Evolutionary conservation across 2,113 vertebrate species (phyloP), one percentile per base, ranked within the genome.

Genomic region (Phainopepla nitens): DNA sequence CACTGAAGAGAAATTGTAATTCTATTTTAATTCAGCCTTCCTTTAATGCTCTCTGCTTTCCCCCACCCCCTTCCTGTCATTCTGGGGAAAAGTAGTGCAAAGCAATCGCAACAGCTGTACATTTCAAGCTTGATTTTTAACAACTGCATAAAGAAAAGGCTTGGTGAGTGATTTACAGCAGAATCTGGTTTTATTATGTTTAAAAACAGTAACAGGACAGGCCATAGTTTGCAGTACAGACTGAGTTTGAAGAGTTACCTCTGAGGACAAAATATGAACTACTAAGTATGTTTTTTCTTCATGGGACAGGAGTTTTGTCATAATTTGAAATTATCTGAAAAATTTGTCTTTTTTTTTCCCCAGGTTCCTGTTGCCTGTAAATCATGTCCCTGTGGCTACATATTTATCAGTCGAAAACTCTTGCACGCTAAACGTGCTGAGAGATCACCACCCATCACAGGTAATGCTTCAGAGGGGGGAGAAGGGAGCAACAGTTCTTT

Each of bases 311-410:
- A 93, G 24, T 76, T 90, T 73, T 71, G 13, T 68, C 41, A 11
- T 57, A 27, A 61, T 53, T 53, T 56, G 57, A 76, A 83, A 60
- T 58, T 1, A 45, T 31, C 66, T 80, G 77, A 95, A 91, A 64
- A 71, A 13, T 21, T 21, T 94, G 6, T 79, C 33, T 53, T 57
- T 76, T 88, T 58, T 88, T 62, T 68, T 92, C 87, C 87, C 31
- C 87, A 99, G 99, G 99, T 99, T 98, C 99, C 99, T 77, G 99
- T 99, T 92, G 99, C 99, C 24, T 99, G 99, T 97, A 99, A 99
- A 97, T 99, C 99, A 13, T 99, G 99, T 92, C 99, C 99, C 20
- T 99, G 99, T 97, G 99, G 99, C 87, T 99, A 98, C 72, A 98
- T 99, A 96, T 99, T 99, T 97, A 99, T 99, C 90, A 99, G 99